Base-by-base conservation (phyloP, 53 echinoderm and acorn worm species). In the Stichopus horrens region DNA sequence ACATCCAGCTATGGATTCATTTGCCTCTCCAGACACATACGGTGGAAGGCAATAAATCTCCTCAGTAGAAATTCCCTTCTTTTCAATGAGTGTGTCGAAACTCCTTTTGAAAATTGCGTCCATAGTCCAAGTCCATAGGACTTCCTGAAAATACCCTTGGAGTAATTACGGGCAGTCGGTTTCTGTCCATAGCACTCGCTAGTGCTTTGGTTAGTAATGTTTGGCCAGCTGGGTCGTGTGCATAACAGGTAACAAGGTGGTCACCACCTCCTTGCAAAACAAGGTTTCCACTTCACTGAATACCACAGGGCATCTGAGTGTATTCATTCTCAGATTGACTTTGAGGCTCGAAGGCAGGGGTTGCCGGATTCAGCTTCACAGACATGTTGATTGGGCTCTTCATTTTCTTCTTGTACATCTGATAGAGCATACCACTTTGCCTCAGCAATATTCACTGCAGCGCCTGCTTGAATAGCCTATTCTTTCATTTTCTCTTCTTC, bases 11-110 rank as follows among this genome's bases (percentile, higher is more conserved):
- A 83, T 83, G 9, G 6, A 55, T 8, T 83, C 88, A 58, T 57
- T 91, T 19, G 91, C 91, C 9, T 57, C 88, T 10, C 91, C 88
- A 52, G 88, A n/a, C n/a, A n/a, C n/a, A n/a, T n/a, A n/a, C n/a
- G n/a, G n/a, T n/a, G n/a, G 68, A 4, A 91, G 85, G 21, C 76
- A 86, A 21, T 87, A 91, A 77, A 86, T 71, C 37, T 90, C 86
- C 22, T 88, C 58, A 10, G 91, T 14, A 6, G 91, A 71, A 53
- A 91, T 91, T 54, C 90, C 86, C 6, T 76, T 75, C 20, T 88
- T 79, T 14, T 74, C 91, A 16, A 91, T 91, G 8, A 88, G 74
- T 8, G 91, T 88, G 6, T 0, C 83, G 83, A 91, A 91, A 66
- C 91, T 88, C 52, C 88, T 88, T 37, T 91, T 88, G 18, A 91